Conservation (phyloP, 1,140 invertebrate species). For the Zaprionus taronus region DNA sequence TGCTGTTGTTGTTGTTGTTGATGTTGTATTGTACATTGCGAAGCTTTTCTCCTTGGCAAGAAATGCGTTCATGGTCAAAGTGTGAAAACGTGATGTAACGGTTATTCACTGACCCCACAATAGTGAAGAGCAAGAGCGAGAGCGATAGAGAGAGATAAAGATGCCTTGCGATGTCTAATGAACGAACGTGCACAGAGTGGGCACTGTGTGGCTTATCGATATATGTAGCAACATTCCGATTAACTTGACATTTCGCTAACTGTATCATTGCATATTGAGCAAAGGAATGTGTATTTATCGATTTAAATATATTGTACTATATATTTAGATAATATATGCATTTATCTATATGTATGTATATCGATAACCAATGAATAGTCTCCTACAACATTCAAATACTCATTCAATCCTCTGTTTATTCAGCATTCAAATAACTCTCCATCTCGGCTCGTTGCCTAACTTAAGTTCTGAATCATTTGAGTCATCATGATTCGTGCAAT, state of each 20-base stretch:
- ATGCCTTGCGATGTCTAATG: neutral
- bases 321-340: neutral
- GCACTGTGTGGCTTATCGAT: neutral
- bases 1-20: constrained; percentile 4
- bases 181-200: neutral
- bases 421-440: neutral
- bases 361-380: neutral
- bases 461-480: neutral
- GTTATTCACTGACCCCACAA: constrained; percentile 32
- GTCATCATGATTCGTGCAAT: constrained; percentile 4
- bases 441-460: neutral
- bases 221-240: neutral
- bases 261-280: neutral
- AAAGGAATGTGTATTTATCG: neutral
- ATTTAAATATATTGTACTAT: too few relatives aligned
- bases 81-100: constrained; percentile 67
- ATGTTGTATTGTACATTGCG: constrained; percentile 24
- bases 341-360: neutral
- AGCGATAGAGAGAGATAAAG: neutral
- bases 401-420: neutral
- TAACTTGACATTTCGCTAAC: neutral
- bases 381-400: neutral
- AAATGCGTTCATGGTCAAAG: constrained; percentile 80
- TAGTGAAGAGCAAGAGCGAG: neutral
- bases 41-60: constrained; percentile 64